A percentile compares a stretch with the other conserved stretches of the same genome.
Evolutionary conservation across 2,797 vertebrate genomes (phyloP).

Genomic region (Odontamblyopus rebecca): DNA sequence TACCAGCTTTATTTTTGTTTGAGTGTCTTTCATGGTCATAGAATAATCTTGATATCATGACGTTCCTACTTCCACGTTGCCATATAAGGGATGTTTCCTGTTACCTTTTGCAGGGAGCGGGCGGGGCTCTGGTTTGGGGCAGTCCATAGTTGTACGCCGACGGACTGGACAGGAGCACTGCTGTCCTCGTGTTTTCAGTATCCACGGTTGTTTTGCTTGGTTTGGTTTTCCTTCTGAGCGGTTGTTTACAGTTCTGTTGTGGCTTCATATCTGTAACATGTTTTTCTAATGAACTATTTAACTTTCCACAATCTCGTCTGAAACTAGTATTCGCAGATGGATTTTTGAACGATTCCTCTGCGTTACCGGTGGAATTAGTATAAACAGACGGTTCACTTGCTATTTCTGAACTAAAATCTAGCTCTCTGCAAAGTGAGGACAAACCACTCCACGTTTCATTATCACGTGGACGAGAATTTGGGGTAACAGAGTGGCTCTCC

Average conservation of each 20-base stretch:
- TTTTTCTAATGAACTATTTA: background rate
- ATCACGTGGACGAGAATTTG: background rate
- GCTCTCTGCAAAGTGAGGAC: constrained; percentile 71
- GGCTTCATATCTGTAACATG: background rate
- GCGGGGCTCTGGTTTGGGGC: constrained; percentile 74
- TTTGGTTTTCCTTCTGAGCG: constrained; percentile 14
- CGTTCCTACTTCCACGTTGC: background rate
- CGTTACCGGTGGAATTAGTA: background rate
- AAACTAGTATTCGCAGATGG: constrained; percentile 9
- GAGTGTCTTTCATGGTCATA: background rate
- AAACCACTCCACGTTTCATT: background rate
- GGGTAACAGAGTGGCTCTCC: background rate
- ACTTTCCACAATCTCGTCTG: background rate
- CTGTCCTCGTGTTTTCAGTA: constrained; percentile 49
- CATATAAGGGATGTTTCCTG: constrained; percentile 9
- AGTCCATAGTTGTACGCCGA: constrained; percentile 87
- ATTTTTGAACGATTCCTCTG: constrained; percentile 16
- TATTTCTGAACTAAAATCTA: constrained; percentile 70
- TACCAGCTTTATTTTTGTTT: background rate
- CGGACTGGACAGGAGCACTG: constrained; percentile 76
- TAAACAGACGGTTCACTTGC: constrained; percentile 19
- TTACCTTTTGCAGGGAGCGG: constrained; percentile 59
- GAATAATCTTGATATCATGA: background rate
- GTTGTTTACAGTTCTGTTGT: constrained; percentile 5
- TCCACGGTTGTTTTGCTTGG: constrained; percentile 12